Base-by-base conservation (phyloP, 2,888 invertebrate genomes). In the Heliconius ismenius region DNA sequence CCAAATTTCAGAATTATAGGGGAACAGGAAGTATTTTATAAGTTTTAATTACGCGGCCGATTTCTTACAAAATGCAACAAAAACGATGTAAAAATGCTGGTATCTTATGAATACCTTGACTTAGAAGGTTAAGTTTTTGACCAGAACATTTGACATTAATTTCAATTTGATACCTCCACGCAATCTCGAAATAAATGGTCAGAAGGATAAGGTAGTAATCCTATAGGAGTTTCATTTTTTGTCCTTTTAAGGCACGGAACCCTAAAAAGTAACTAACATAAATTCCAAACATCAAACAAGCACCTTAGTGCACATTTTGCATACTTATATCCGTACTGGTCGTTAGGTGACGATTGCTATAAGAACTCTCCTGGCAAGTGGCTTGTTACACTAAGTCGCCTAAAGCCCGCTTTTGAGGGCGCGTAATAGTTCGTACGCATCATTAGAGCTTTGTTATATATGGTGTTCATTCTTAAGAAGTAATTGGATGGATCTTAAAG, bases 361-460 rank as follows among this genome's bases (percentile, higher is more conserved):
- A 73, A 64, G 70, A 43, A 28, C 76, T 43, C 76, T 76, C 28
- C 32, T 43, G 4, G 21, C 62, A n/a, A 78, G 77, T 75, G 77
- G 77, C 75, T 78, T 75, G 77, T 78, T 78, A 78, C 64, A 75
- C 75, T 60, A 75, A 75, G 75, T 70, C 70, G 70, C 67, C 67
- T 70, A 77, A 73, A 77, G 77, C 77, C 39, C 32, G 70, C 69
- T 69, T 74, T 75, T 74, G 72, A 79, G 77, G 75, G 54, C 75
- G 79, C 49, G 58, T 77, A 75, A 65, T 75, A 77, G 79, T 75
- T 75, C 63, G 62, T 65, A 74, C 76, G 75, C 67, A 75, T 78
- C 79, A 79, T 78, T 79, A 79, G 76, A 36, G 62, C 70, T 58
- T 78, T 79, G 76, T 60, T 76, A 79, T 75, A 75, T 62, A 75